phyloP scores from a whole-genome alignment of 1,140 invertebrate species.

The Phymorhynchus buccinoides region DNA sequence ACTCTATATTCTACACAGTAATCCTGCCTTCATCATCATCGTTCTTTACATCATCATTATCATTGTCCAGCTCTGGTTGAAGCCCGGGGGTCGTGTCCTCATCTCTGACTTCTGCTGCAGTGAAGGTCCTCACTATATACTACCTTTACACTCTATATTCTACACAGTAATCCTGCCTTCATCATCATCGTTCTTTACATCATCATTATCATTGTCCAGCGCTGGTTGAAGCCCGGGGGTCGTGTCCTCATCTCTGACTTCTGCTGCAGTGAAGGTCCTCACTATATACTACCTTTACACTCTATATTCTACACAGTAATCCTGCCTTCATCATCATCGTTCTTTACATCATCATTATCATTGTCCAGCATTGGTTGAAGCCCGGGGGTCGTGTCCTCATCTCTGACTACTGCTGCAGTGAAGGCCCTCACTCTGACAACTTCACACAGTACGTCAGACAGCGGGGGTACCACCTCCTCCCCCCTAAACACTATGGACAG shows the following conservation, averaged over 20 bases:
- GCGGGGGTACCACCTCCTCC: slow-evolving; percentile 77
- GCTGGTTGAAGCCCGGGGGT: slow-evolving; percentile 78
- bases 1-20: too few relatives aligned
- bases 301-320: too few relatives aligned
- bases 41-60: background rate
- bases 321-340: too few relatives aligned
- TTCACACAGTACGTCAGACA: slow-evolving; percentile 77
- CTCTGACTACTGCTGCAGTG: slow-evolving; percentile 78
- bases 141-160: too few relatives aligned
- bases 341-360: too few relatives aligned
- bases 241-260: slow-evolving; percentile 79
- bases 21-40: background rate
- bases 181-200: background rate
- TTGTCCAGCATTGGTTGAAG: too few relatives aligned
- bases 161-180: too few relatives aligned
- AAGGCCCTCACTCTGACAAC: slow-evolving; percentile 74
- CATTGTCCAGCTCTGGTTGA: slow-evolving; percentile 75
- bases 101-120: slow-evolving; percentile 79
- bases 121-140: slow-evolving; percentile 74
- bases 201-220: slow-evolving; percentile 51
- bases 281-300: too few relatives aligned
- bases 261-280: slow-evolving; percentile 76
- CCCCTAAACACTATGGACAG: slow-evolving; percentile 75
- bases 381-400: slow-evolving; percentile 78
- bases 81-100: slow-evolving; percentile 78